Evolutionary conservation across 2,888 invertebrate species (phyloP).

Genomic region (Callinectes sapidus): DNA sequence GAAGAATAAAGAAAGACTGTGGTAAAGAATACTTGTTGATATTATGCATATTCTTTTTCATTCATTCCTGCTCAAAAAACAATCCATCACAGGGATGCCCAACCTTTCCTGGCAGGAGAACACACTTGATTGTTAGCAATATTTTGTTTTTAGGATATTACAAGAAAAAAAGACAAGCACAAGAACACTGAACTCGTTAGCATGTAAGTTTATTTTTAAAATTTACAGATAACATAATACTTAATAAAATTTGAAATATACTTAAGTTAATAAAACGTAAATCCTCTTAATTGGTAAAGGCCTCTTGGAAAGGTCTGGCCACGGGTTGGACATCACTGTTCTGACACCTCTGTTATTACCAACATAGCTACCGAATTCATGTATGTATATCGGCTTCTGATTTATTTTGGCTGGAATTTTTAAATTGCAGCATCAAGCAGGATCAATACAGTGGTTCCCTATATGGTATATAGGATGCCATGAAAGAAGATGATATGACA

Average conservation of each 20-base stretch:
- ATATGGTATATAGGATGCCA: conserved; percentile 30
- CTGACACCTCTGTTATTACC: neutral
- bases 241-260: conserved; percentile 8
- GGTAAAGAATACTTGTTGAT: neutral
- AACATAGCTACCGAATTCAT: neutral
- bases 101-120: neutral
- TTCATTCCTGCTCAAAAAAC: neutral
- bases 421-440: neutral
- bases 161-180: neutral
- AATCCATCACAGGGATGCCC: conserved; percentile 25
- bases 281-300: neutral
- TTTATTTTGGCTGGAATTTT: neutral
- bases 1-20: too few species aligned
- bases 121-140: conserved; percentile 4
- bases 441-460: conserved; percentile 24
- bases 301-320: neutral
- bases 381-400: neutral
- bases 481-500: conserved; percentile 10
- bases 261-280: neutral
- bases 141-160: neutral
- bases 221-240: neutral
- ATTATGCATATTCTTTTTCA: neutral
- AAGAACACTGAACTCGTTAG: neutral
- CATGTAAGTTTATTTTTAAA: conserved; percentile 11
- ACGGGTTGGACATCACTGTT: conserved; percentile 31